Conservation (phyloP, 1,140 invertebrate species). For the Ceratina australensis region DNA sequence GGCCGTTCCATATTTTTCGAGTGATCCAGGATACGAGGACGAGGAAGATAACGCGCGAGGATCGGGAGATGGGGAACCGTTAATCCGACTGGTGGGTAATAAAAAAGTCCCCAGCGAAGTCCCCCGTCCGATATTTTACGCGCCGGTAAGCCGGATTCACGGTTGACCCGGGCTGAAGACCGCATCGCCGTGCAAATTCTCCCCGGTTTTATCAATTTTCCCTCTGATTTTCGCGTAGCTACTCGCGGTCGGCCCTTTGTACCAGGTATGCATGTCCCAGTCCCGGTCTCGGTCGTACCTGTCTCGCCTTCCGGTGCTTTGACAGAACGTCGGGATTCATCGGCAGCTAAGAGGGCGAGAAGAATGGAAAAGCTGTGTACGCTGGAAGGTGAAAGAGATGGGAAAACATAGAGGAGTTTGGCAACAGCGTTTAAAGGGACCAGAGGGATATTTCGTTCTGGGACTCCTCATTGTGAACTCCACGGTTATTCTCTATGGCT, state of each 20-base stretch:
- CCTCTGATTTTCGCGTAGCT: background rate
- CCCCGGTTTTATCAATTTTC: background rate
- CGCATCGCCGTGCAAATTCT: slow-evolving; percentile 32
- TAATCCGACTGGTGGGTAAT: slow-evolving; percentile 43
- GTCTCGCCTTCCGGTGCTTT: slow-evolving; percentile 59
- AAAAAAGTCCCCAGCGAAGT: slow-evolving; percentile 43
- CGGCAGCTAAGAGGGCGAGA: background rate
- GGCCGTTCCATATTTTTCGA: slow-evolving; percentile 46
- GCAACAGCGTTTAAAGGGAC: slow-evolving; percentile 52
- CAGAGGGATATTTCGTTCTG: slow-evolving; percentile 32
- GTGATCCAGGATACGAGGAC: slow-evolving; percentile 45
- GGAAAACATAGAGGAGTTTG: slow-evolving; percentile 52
- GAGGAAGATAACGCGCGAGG: slow-evolving; percentile 40
- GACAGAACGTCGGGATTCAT: slow-evolving; percentile 17
- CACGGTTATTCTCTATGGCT: slow-evolving; percentile 65
- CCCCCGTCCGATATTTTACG: slow-evolving; percentile 52
- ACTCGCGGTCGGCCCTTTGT: background rate
- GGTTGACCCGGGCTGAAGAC: slow-evolving; percentile 37
- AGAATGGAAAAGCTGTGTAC: slow-evolving; percentile 1
- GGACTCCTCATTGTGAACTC: slow-evolving; percentile 57
- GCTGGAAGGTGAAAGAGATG: slow-evolving; percentile 3
- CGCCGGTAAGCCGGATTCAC: slow-evolving; percentile 43
- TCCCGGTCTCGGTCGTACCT: background rate
- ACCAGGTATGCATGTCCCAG: background rate
- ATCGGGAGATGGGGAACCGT: slow-evolving; percentile 47